These are phyloP conservation scores for Meghimatium bilineatum DNA, from an alignment of 2,888 invertebrate genomes.

Conservation along the genomic window DNA sequence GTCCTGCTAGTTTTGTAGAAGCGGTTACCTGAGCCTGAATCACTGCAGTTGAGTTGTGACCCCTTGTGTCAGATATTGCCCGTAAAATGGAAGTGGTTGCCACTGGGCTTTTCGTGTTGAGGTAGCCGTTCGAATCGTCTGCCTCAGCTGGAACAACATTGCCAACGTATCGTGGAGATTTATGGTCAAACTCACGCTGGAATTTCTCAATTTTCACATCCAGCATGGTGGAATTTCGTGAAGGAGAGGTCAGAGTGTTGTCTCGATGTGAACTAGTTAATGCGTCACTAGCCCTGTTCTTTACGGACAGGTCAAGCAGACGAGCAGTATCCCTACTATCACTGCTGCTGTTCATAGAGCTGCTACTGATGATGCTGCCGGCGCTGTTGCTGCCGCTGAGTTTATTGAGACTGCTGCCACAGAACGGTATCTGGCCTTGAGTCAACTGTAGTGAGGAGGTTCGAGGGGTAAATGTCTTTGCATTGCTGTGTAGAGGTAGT, in stretches of 20 bases:
- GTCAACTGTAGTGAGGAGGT: constrained; percentile 17
- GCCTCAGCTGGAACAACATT: constrained; percentile 11
- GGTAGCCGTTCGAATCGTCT: constrained; percentile 28
- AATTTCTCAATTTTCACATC: not conserved
- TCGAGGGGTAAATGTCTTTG: constrained; percentile 37
- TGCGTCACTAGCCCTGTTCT: constrained; percentile 7
- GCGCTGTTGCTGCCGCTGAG: constrained; percentile 23
- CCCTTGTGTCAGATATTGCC: not conserved
- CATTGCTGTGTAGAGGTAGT: constrained; percentile 36
- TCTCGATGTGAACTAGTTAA: not conserved
- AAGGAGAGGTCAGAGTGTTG: not conserved
- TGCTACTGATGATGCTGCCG: constrained; percentile 36
- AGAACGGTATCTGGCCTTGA: constrained; percentile 8
- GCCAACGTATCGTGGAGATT: not conserved
- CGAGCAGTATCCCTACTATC: not conserved
- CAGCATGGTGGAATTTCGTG: constrained; percentile 10
- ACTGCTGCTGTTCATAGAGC: constrained; percentile 1
- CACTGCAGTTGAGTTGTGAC: constrained; percentile 3
- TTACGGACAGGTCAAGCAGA: constrained; percentile 29
- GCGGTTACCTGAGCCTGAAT: not conserved
- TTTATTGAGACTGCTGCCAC: constrained; percentile 31
- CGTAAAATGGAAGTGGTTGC: constrained; percentile 12
- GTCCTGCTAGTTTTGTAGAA: constrained; percentile 30
- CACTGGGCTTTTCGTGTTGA: constrained; percentile 29
- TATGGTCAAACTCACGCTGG: not conserved